Conservation (phyloP, 30 jellyfish, hydroid and myxozoan species). For the Euphysa ruthae region DNA sequence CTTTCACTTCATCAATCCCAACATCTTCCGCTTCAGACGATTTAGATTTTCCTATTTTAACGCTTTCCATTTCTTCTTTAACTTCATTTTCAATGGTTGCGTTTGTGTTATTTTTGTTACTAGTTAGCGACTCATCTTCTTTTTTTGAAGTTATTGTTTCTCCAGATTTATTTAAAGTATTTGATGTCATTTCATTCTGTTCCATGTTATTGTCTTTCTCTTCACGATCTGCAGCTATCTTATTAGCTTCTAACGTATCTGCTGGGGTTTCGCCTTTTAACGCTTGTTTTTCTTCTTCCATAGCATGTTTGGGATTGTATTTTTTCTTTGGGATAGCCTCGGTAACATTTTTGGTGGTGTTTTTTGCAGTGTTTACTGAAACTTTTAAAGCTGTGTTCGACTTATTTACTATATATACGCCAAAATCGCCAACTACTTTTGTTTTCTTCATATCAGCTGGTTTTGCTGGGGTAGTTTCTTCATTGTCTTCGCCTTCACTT, state of each 20-base stretch:
- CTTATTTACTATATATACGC: neutral
- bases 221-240: slow-evolving; percentile 29
- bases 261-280: slow-evolving; percentile 28
- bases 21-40: slow-evolving; percentile 56
- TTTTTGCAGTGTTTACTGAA: neutral
- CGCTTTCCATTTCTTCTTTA: slow-evolving; percentile 1
- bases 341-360: no score
- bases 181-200: slow-evolving; percentile 7
- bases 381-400: neutral
- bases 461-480: neutral
- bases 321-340: neutral
- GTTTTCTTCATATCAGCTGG: neutral
- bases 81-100: slow-evolving; percentile 13
- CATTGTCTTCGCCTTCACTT: slow-evolving; percentile 21
- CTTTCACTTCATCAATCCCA: slow-evolving; percentile 71
- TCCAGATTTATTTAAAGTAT: neutral
- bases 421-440: neutral
- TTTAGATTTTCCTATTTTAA: neutral
- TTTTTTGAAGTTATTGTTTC: no score
- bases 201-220: slow-evolving; percentile 22
- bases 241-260: slow-evolving; percentile 22
- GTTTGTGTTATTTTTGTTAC: neutral
- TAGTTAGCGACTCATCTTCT: neutral
- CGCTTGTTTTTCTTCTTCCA: slow-evolving; percentile 21
- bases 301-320: slow-evolving; percentile 18